A percentile compares a stretch with the other conserved stretches of the same genome.
Conservation (phyloP, 1,140 invertebrate species). For the Aradophagus sp. region DNA sequence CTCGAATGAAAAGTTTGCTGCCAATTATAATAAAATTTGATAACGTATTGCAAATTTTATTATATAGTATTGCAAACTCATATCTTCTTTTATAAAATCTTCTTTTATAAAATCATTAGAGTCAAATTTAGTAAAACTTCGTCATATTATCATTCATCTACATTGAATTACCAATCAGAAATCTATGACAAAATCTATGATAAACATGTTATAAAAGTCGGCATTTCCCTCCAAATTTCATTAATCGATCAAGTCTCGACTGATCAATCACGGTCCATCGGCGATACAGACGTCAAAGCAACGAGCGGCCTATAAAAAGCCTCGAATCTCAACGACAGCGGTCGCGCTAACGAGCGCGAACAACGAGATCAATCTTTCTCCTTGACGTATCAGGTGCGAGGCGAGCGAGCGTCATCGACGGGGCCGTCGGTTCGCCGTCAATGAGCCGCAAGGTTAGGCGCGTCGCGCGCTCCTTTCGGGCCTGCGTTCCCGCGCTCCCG, state of each 20-base stretch:
- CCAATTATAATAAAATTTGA: no score
- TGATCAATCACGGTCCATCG: not conserved
- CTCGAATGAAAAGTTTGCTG: no score
- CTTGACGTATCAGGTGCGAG: slow-evolving; percentile 37
- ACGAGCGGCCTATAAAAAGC: slow-evolving; percentile 5
- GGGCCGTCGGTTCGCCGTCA: slow-evolving; percentile 15
- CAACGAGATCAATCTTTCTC: slow-evolving; percentile 34
- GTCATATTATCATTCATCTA: no score
- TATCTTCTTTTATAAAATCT: no score
- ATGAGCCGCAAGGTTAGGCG: slow-evolving; percentile 30
- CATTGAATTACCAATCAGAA: no score
- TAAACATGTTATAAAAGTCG: no score
- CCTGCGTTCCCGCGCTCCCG: slow-evolving; percentile 9
- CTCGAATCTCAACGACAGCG: slow-evolving; percentile 5
- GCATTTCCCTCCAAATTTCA: no score
- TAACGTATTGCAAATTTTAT: no score
- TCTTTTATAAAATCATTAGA: no score
- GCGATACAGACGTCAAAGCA: not conserved
- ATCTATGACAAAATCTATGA: no score
- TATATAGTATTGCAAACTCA: no score
- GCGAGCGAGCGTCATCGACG: slow-evolving; percentile 23
- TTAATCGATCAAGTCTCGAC: not conserved
- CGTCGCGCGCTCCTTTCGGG: slow-evolving; percentile 18
- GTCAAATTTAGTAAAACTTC: no score
- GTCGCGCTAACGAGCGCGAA: slow-evolving; percentile 14